Evolutionary conservation across 2,797 vertebrate genomes (phyloP).

Genomic region (Falco biarmicus): DNA sequence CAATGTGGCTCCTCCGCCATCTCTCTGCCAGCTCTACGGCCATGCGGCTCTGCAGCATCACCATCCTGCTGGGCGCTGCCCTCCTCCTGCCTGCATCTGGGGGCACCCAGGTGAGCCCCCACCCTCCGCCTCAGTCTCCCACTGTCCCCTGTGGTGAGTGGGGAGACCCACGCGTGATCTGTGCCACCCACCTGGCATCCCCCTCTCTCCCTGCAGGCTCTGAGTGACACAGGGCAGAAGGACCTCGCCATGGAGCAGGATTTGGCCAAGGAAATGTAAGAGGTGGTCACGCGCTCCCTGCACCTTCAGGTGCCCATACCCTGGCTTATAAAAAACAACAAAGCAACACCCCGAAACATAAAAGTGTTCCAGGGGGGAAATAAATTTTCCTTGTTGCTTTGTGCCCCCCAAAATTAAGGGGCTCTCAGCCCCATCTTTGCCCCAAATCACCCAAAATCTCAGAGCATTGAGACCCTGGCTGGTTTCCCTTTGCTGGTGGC

Average conservation of each 20-base stretch:
- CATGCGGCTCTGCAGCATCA: fast-evolving
- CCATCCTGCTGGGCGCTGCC: background rate
- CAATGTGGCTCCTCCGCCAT: background rate
- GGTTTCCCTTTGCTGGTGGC: background rate
- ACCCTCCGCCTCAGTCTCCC: fast-evolving
- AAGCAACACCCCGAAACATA: background rate
- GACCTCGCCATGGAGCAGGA: fast-evolving
- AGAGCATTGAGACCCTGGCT: fast-evolving
- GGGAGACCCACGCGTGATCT: fast-evolving
- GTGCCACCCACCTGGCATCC: fast-evolving
- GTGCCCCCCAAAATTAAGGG: background rate
- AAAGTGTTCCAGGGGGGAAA: fast-evolving
- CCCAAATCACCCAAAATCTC: fast-evolving
- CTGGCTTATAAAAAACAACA: background rate
- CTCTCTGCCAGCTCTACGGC: fast-evolving
- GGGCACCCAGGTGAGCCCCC: background rate
- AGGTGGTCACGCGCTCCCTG: fast-evolving
- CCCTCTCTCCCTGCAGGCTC: background rate
- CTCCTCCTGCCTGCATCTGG: background rate
- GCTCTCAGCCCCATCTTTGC: background rate
- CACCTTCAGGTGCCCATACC: fast-evolving
- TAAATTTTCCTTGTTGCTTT: background rate
- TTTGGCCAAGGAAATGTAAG: background rate
- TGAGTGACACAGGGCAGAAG: fast-evolving
- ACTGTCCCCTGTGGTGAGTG: fast-evolving